These are phyloP conservation scores for Huso huso DNA, from an alignment of 2,797 vertebrate species.

Conservation along the genomic window DNA sequence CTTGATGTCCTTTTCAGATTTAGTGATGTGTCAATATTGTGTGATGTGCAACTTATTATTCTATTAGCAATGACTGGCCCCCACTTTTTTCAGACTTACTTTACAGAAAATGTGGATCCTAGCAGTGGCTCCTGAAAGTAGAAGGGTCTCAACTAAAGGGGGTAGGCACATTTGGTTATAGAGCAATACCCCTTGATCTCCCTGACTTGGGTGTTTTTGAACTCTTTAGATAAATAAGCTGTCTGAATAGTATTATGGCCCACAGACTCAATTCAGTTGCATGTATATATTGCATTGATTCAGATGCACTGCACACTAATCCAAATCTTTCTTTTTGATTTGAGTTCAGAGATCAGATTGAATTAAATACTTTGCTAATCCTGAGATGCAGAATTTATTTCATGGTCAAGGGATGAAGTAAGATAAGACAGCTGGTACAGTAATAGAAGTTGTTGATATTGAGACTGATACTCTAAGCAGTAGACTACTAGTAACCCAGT, in stretches of 20 bases:
- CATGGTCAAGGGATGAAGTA: background rate
- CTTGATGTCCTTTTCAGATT: too few relatives aligned
- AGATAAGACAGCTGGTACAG: background rate
- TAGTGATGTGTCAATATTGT: too few relatives aligned
- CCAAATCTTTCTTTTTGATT: background rate
- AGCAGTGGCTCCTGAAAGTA: too few relatives aligned
- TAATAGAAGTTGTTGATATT: background rate
- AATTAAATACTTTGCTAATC: slow-evolving; percentile 1
- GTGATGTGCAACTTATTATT: too few relatives aligned
- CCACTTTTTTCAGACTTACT: too few relatives aligned
- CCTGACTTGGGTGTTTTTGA: background rate
- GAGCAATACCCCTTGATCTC: too few relatives aligned
- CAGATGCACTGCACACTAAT: background rate
- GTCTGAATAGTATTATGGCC: background rate
- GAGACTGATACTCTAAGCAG: background rate
- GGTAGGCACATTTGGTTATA: too few relatives aligned
- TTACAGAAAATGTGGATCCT: too few relatives aligned
- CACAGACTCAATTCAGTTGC: background rate
- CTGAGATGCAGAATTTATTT: slow-evolving; percentile 1
- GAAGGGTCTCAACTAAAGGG: too few relatives aligned
- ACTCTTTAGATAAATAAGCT: background rate
- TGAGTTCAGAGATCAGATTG: background rate
- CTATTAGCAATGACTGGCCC: too few relatives aligned
- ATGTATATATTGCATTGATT: background rate
- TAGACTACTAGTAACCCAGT: background rate